phyloP scores from a whole-genome alignment of 2,113 vertebrate genomes.

The Oreochromis spilurus region DNA sequence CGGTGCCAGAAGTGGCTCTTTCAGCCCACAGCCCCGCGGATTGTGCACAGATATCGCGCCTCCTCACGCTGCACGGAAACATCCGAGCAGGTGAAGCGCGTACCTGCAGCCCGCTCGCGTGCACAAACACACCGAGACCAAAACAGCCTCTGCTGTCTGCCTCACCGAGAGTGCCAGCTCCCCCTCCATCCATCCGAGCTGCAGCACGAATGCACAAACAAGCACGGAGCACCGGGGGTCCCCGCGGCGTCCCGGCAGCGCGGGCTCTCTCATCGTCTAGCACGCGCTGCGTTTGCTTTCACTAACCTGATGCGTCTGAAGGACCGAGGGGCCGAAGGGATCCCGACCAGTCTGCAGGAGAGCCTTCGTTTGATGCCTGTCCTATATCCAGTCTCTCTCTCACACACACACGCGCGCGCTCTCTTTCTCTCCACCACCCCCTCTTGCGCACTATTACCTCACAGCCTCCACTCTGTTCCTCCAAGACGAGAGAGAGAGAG shows the following conservation, averaged over 20 bases:
- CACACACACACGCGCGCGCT: not conserved
- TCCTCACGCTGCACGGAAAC: not conserved
- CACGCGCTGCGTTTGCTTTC: not conserved
- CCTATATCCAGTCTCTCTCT: slow-evolving; percentile 17
- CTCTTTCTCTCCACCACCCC: not conserved
- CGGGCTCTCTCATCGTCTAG: not conserved
- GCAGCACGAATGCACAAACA: not conserved
- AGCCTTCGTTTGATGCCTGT: slow-evolving; percentile 16
- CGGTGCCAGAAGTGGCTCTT: not conserved
- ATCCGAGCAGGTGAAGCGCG: slow-evolving; percentile 1
- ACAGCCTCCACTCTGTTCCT: slow-evolving; percentile 24
- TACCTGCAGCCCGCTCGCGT: not conserved
- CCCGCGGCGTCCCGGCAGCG: not conserved
- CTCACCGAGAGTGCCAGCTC: not conserved
- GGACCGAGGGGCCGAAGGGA: slow-evolving; percentile 4
- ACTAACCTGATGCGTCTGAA: slow-evolving; percentile 57
- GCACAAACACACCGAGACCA: not conserved
- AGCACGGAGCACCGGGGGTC: not conserved
- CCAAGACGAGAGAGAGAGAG: not conserved
- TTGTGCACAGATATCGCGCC: not conserved
- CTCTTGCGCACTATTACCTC: slow-evolving; percentile 32
- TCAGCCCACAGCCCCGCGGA: not conserved
- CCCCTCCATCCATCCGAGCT: not conserved
- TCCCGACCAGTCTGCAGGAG: slow-evolving; percentile 38
- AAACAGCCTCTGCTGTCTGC: not conserved